Base-by-base conservation (phyloP, 2,113 vertebrate species). In the Atractosteus spatula region DNA sequence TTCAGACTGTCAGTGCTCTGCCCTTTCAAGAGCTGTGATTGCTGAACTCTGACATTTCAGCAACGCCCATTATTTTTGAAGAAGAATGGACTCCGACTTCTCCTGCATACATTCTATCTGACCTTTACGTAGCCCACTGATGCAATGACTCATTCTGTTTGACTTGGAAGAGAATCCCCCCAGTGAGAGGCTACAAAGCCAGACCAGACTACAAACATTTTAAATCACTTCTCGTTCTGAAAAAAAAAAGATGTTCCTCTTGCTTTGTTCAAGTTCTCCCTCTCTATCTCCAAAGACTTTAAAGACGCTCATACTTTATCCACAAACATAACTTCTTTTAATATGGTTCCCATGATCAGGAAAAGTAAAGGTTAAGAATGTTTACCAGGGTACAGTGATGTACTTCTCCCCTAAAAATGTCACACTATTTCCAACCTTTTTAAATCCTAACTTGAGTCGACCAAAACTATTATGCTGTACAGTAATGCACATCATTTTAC, bases 171-270 rank as follows among this genome's bases (percentile, higher is more conserved):
- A 7, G 41, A 73, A 17, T 56, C 16, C 47, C 17, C 8, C 41
- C 68, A 43, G 78, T 56, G 70, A 44, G 62, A 47, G 68, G 74
- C 57, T 44, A 14, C 14, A 55, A 51, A 14, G 7, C 29, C 62
- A 77, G 70, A 74, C 68, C 54, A 69, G 70, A 4, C 64, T 71
- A 77, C 66, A 70, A 73, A 79, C 65, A 76, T 66, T 63, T 55
- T 8, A 44, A 12, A 8, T 1, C 44, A 56, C 71, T 51, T 41
- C 71, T 66, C 69, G 16, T 57, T 56, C 69, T 72, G 69, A 67
- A 13, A 70, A 8, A 76, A 54, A 43, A 68, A 55, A 51, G 7
- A 43, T 8, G 6, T 6, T 41, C 29, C 29, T 56, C 43, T 44
- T 59, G 41, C 73, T 70, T 45, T 71, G 57, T 12, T 54, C 12